Evolutionary conservation across 2,888 invertebrate species (phyloP), one percentile per base, ranked within the genome.

Genomic region (Scaptodrosophila latifasciaeformis): DNA sequence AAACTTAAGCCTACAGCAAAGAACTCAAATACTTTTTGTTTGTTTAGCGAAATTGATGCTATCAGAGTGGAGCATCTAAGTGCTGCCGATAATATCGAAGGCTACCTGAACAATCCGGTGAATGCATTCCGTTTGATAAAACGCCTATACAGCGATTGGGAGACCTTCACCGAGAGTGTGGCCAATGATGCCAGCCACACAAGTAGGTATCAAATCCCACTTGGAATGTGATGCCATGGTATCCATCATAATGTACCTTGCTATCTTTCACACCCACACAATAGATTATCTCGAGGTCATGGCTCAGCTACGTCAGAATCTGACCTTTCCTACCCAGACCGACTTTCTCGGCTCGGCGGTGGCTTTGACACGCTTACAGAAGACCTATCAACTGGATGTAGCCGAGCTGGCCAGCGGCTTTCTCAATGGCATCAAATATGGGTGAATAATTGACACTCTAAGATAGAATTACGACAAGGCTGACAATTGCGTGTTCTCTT

Each of bases 81-180:
- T 0, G 90, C 92, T 80, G 88, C 90, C 54, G 93, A 95, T 81
- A 56, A 58, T 53, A 90, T 93, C 31, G 92, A 93, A 44, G 90
- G 90, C 68, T 96, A 96, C 83, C 88, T 96, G 57, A 91, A 93
- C 13, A 96, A 97, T 87, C 98, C 98, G 1, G 93, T 98, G 71
- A 97, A 97, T 86, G 96, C 97, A 1, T 98, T 96, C 86, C 90
- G 97, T 9, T 88, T 98, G 44, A 96, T 98, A 47, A 98, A 98
- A 88, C 90, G 96, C 72, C 90, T 98, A 72, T 96, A 97, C 9
- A 91, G 93, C 5, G 97, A 98, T 87, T 95, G 97, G 93, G 92
- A 92, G 77, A 89, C 91, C 59, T 91, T 93, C 54, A 94, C 94
- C 86, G 88, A 90, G 60, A 88, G 91, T 61, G 92, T 96, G 83